Base-by-base conservation (phyloP, 2,888 invertebrate species). In the Apantesis nais region DNA sequence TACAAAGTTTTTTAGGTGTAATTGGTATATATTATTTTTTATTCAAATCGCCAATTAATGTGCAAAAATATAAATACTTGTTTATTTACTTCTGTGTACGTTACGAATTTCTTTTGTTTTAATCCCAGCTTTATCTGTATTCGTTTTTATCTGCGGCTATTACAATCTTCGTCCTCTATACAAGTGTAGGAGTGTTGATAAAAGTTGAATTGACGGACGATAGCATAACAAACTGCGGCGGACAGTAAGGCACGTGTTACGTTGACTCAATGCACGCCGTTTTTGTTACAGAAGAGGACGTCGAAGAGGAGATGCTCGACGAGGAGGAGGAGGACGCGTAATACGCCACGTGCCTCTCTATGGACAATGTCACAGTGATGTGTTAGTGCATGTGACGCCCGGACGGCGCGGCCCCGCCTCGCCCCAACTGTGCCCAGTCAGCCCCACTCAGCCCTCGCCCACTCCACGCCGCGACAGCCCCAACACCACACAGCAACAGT, bases 341-440 rank as follows among this genome's bases (percentile, higher is more conserved):
- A 95, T 95, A 95, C 92, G 92, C 87, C 88, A 90, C 85, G 91
- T 88, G 91, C 90, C 90, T 92, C 90, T 85, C 78, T 88, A 94
- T 91, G 95, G 95, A 95, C 95, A 93, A 95, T 95, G 95, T 95
- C 95, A 95, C 95, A 94, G 95, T 95, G 95, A 93, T 90, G 94
- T 94, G 94, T 93, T 92, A 92, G 93, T 94, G 93, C 89, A 89
- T 87, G 95, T 94, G 94, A 93, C 93, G 94, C 89, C 87, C 89
- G 90, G 90, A 90, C 88, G 89, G 89, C 88, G 89, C 91, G 94
- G 92, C 93, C 93, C 85, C 92, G 92, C 90, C 78, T 93, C 92
- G 93, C 93, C 94, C 86, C 94, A 94, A 94, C 93, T 92, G 92
- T 83, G n/a, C n/a, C n/a, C n/a, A n/a, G n/a, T n/a, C n/a, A n/a